Conservation (phyloP, 2,797 vertebrate species). For the Prunella strophiata region DNA sequence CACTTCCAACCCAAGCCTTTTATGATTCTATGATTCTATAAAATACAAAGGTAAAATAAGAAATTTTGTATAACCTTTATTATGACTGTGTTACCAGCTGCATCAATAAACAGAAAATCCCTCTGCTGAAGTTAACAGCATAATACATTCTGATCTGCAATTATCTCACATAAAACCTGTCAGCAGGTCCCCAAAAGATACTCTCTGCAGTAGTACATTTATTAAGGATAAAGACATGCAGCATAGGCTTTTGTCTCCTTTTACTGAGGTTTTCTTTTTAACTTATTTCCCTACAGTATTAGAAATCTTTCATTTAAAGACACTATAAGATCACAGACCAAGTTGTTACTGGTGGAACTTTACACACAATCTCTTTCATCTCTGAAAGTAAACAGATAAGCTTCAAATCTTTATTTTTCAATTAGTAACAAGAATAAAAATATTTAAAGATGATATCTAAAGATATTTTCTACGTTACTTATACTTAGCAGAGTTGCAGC, state of each 20-base stretch:
- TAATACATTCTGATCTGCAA: conserved; percentile 21
- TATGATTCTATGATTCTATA: not conserved
- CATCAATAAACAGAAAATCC: conserved; percentile 42
- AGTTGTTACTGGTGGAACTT: not conserved
- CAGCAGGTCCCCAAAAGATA: conserved; percentile 1
- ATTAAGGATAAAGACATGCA: not conserved
- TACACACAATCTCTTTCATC: not conserved
- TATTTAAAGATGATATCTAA: conserved; percentile 37
- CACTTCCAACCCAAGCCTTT: not conserved
- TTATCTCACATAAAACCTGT: conserved; percentile 19
- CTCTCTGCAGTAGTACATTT: not conserved
- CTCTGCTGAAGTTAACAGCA: not conserved
- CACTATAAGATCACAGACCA: not conserved
- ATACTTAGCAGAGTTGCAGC: conserved; percentile 4
- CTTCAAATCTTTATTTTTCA: conserved; percentile 32
- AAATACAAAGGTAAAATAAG: not conserved
- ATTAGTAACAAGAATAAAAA: conserved; percentile 9
- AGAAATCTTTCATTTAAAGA: not conserved
- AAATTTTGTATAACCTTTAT: not conserved
- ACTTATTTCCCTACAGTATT: not conserved
- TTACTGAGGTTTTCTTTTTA: not conserved
- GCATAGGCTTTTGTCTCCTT: not conserved
- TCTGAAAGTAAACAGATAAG: not conserved
- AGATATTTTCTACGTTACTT: not conserved
- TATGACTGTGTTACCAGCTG: not conserved